phyloP scores from a whole-genome alignment of 92 coral and sea anemone genomes.

The Zoanthus sociatus region DNA sequence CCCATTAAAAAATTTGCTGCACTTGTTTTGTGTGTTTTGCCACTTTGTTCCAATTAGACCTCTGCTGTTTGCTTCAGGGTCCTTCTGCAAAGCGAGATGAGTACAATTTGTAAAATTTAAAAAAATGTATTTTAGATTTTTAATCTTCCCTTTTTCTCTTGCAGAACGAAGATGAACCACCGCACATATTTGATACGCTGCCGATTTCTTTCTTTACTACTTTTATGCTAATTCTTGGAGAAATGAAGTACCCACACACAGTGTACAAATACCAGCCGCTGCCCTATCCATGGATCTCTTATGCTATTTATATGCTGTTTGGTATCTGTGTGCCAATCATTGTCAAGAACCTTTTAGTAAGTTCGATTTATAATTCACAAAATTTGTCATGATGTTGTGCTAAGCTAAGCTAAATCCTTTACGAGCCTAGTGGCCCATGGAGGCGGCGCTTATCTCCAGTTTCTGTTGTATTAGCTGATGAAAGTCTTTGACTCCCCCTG shows the following conservation, averaged over 20 bases:
- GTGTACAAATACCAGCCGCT: conserved; percentile 89
- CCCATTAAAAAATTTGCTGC: no score
- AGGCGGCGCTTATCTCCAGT: no score
- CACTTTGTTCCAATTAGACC: no score
- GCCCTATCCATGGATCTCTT: conserved; percentile 80
- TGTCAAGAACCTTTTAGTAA: conserved; percentile 87
- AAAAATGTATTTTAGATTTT: neutral
- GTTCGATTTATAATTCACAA: neutral
- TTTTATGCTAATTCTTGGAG: conserved; percentile 91
- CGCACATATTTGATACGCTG: conserved; percentile 70
- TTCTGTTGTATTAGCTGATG: no score
- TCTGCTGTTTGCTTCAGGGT: no score
- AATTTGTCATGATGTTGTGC: no score
- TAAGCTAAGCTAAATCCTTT: no score
- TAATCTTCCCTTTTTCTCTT: neutral
- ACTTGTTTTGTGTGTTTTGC: no score
- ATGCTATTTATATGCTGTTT: conserved; percentile 82
- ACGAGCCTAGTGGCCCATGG: no score
- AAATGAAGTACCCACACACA: conserved; percentile 93
- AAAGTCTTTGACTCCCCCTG: no score
- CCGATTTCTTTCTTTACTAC: conserved; percentile 88
- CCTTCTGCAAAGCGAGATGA: neutral
- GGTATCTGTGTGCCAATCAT: conserved; percentile 92
- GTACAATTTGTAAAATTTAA: no score
- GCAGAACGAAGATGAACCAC: conserved; percentile 31